Evolutionary conservation across 2,113 vertebrate species (phyloP).

Genomic region (Paracanthobrama guichenoti): DNA sequence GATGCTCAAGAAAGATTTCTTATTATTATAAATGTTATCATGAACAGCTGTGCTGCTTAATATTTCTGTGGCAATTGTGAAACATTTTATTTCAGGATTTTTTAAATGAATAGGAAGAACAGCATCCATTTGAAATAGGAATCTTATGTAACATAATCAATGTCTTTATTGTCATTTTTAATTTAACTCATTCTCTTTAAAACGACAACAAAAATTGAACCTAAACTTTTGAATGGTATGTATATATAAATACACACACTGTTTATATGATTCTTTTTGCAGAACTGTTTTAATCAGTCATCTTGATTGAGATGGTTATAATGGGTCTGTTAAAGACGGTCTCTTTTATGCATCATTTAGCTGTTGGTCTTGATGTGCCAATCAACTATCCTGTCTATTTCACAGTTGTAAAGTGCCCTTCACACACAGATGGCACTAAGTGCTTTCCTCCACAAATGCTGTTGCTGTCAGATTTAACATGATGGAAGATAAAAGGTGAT

Average conservation of each 20-base stretch:
- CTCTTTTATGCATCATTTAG: constrained; percentile 12
- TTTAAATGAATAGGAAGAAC: not conserved
- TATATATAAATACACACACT: not conserved
- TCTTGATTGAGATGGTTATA: constrained; percentile 19
- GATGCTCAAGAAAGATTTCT: not conserved
- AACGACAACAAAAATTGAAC: not conserved
- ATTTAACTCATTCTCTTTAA: not conserved
- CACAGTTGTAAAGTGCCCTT: constrained; percentile 11
- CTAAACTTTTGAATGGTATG: not conserved
- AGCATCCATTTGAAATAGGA: too few relatives aligned
- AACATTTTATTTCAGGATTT: not conserved
- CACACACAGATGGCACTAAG: constrained; percentile 1
- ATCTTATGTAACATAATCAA: not conserved
- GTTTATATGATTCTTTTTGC: not conserved
- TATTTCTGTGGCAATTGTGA: not conserved
- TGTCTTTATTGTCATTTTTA: not conserved
- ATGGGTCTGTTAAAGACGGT: constrained; percentile 14
- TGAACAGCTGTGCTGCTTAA: not conserved
- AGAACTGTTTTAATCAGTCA: not conserved
- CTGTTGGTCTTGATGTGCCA: constrained; percentile 32
- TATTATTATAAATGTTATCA: not conserved
- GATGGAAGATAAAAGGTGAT: constrained; percentile 21
- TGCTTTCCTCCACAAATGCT: constrained; percentile 28
- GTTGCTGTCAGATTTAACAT: not conserved
- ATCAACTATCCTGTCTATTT: constrained; percentile 20